These are phyloP conservation scores for Acrobasis repandana DNA, from an alignment of 2,888 invertebrate genomes.

Conservation along the genomic window DNA sequence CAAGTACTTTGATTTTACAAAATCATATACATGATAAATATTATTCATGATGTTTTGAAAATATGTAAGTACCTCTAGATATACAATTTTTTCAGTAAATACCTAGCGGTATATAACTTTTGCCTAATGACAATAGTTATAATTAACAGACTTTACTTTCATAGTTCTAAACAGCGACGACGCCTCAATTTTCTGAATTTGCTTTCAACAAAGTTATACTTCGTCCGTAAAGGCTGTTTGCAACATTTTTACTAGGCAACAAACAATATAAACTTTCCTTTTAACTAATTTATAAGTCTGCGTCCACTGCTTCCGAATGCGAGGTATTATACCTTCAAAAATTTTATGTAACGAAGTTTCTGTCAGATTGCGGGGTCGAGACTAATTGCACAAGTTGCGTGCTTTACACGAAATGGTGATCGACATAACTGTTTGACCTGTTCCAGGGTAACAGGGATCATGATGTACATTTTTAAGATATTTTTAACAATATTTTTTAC, in stretches of 20 bases:
- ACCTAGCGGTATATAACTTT: neutral
- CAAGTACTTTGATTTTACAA: no score
- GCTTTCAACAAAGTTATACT: neutral
- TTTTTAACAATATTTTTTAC: no score
- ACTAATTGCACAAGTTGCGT: no score
- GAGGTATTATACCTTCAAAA: no score
- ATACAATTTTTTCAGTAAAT: neutral
- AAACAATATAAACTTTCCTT: slow-evolving; percentile 8
- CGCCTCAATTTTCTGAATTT: neutral
- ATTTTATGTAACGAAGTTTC: no score
- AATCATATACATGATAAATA: no score
- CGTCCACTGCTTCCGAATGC: neutral
- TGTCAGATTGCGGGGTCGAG: no score
- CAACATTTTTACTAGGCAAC: neutral
- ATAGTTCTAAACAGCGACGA: neutral
- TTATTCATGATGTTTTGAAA: no score
- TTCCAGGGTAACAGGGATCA: no score
- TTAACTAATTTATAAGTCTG: slow-evolving; percentile 2
- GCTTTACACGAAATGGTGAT: no score
- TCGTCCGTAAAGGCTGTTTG: neutral
- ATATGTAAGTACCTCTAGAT: neutral
- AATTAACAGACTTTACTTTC: neutral
- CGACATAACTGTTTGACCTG: no score
- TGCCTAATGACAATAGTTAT: neutral
- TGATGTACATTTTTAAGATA: no score